Evolutionary conservation across 2,113 vertebrate genomes (phyloP).

Genomic region (Probosciger aterrimus): DNA sequence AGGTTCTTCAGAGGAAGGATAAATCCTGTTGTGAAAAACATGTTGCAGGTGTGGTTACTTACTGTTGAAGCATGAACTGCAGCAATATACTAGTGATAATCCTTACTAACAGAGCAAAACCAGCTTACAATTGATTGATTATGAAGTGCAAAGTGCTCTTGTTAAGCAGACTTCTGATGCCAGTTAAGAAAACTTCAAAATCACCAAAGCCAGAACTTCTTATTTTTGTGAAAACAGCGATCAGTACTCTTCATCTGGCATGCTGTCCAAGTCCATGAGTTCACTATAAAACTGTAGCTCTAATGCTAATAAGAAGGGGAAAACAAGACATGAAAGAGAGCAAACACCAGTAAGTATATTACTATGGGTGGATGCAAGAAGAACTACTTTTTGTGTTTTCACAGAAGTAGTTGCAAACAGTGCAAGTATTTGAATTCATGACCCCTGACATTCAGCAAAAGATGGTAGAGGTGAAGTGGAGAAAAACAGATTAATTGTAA

Average conservation of each 20-base stretch:
- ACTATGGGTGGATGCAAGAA: background rate
- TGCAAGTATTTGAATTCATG: background rate
- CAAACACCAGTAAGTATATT: background rate
- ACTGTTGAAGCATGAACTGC: background rate
- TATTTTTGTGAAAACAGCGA: background rate
- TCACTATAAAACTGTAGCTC: background rate
- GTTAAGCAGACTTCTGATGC: background rate
- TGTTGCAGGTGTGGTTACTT: background rate
- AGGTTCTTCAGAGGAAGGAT: background rate
- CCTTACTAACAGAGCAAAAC: background rate
- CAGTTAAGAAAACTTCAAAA: background rate
- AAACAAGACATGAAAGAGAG: background rate
- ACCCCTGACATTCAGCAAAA: background rate
- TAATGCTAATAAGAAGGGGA: background rate
- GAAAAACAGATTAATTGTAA: background rate
- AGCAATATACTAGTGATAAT: background rate
- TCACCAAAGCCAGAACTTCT: background rate
- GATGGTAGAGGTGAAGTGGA: background rate
- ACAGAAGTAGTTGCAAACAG: background rate
- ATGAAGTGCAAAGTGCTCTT: background rate
- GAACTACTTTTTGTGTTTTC: background rate
- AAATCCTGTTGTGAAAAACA: background rate
- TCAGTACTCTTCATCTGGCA: background rate
- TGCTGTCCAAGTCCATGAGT: background rate
- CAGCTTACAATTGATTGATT: background rate